Evolutionary conservation across 2,797 vertebrate species (phyloP).

Genomic region (Diceros bicornis): DNA sequence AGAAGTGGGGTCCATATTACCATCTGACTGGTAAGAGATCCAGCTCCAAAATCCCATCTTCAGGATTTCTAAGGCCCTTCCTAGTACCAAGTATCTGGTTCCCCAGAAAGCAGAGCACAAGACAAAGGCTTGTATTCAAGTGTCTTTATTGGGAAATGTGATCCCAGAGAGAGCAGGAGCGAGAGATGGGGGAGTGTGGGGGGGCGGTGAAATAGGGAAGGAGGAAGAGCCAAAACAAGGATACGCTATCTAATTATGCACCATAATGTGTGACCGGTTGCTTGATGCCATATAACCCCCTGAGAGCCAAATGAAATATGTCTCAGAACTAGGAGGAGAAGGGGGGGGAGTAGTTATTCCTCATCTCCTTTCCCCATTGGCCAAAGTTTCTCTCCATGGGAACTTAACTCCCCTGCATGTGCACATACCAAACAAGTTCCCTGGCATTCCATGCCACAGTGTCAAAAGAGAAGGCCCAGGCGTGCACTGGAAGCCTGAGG

Average conservation of each 20-base stretch:
- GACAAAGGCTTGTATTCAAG: not conserved
- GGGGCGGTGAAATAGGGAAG: not conserved
- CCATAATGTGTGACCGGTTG: not conserved
- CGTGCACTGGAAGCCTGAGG: not conserved
- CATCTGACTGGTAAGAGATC: not conserved
- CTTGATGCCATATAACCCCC: not conserved
- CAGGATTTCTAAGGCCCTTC: not conserved
- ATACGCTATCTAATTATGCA: not conserved
- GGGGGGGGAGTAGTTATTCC: not conserved
- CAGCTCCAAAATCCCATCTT: not conserved
- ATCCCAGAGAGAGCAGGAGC: not conserved
- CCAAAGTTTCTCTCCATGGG: not conserved
- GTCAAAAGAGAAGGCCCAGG: not conserved
- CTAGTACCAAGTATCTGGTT: not conserved
- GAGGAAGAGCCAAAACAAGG: not conserved
- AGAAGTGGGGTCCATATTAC: not conserved
- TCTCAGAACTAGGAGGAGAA: not conserved
- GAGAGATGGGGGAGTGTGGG: not conserved
- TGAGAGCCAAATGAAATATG: not conserved
- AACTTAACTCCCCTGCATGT: not conserved
- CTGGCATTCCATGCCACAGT: not conserved
- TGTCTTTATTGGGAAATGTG: not conserved
- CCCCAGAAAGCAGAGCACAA: not conserved
- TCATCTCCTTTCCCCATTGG: not conserved
- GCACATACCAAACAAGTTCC: not conserved